phyloP scores from a whole-genome alignment of 2,888 invertebrate genomes.

The Axea sp. region DNA sequence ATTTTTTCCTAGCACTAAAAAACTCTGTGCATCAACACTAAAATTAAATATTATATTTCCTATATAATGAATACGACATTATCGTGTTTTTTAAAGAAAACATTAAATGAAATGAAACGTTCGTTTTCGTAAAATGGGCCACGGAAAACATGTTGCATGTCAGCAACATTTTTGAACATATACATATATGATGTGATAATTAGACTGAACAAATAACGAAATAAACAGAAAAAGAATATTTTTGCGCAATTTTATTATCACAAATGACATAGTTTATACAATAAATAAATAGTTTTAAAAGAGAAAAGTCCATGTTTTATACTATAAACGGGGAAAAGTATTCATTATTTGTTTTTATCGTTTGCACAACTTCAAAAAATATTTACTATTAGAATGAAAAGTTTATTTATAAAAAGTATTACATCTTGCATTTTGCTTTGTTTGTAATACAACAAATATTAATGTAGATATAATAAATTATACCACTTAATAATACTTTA shows the following conservation, averaged over 20 bases:
- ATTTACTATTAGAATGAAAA: too few relatives aligned
- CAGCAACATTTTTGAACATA: not conserved
- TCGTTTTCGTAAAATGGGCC: not conserved
- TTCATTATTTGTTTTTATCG: too few relatives aligned
- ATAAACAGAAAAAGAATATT: not conserved
- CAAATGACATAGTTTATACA: too few relatives aligned
- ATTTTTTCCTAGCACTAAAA: constrained; percentile 15
- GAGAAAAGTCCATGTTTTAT: too few relatives aligned
- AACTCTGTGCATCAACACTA: constrained; percentile 16
- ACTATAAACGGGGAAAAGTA: too few relatives aligned
- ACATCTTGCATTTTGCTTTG: too few relatives aligned
- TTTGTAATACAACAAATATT: too few relatives aligned
- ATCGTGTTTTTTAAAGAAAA: not conserved
- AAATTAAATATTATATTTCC: constrained; percentile 21
- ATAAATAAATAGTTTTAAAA: too few relatives aligned
- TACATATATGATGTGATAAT: not conserved
- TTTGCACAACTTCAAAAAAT: too few relatives aligned
- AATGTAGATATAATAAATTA: too few relatives aligned
- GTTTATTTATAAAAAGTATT: too few relatives aligned
- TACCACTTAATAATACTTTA: too few relatives aligned
- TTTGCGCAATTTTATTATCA: not conserved
- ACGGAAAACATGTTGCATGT: not conserved
- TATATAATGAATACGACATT: constrained; percentile 12
- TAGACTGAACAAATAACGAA: not conserved
- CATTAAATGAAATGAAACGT: not conserved